Conservation (phyloP, 2,888 invertebrate genomes). For the Tromatobia lineatoria region DNA sequence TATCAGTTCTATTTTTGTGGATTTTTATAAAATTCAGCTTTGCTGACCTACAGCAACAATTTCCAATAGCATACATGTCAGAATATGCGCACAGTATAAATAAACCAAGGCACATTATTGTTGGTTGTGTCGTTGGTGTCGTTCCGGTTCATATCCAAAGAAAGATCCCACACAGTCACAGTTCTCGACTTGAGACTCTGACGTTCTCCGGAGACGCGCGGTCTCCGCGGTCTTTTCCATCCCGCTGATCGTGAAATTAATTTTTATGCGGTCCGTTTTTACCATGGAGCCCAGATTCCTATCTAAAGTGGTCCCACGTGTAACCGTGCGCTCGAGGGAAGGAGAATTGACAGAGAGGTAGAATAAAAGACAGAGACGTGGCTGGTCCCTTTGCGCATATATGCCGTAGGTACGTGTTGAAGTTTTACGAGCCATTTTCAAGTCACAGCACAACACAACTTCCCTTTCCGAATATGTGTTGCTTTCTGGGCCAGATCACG, state of each 20-base stretch:
- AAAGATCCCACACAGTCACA: not conserved
- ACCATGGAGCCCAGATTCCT: conserved; percentile 68
- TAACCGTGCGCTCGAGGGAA: conserved; percentile 52
- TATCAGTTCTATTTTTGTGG: not conserved
- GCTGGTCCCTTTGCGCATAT: conserved; percentile 37
- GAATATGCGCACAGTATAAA: not conserved
- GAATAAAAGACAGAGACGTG: conserved; percentile 47
- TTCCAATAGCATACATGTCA: not conserved
- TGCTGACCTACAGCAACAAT: not conserved
- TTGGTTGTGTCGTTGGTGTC: conserved; percentile 6
- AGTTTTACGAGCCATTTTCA: conserved; percentile 62
- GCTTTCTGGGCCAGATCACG: conserved; percentile 25
- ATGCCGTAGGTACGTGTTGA: conserved; percentile 52
- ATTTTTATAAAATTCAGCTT: not conserved
- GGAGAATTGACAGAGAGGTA: conserved; percentile 32
- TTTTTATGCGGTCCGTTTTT: conserved; percentile 69
- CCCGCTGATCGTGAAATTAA: conserved; percentile 68
- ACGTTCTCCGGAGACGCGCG: conserved; percentile 27
- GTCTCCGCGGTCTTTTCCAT: conserved; percentile 43
- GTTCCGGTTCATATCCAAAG: conserved; percentile 7
- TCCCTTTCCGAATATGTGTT: conserved; percentile 38
- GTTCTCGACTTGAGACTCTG: conserved; percentile 1
- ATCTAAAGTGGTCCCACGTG: conserved; percentile 72
- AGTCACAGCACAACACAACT: conserved; percentile 34
- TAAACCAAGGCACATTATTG: conserved; percentile 10